phyloP scores from a whole-genome alignment of 2,797 vertebrate species.

The Alectoris magna region DNA sequence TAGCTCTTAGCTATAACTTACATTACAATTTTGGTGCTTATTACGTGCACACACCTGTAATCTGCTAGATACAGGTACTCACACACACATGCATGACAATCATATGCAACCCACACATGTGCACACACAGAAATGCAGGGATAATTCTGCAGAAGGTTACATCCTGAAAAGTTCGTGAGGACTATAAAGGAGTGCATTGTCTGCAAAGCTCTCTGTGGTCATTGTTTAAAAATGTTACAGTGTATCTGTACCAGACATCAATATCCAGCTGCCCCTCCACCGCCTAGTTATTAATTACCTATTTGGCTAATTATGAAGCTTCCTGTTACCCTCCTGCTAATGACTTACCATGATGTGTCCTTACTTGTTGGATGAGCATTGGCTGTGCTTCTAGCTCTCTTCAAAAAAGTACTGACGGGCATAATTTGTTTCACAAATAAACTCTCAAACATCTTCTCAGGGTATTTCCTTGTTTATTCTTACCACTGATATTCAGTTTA shows the following conservation, averaged over 20 bases:
- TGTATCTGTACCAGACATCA: not conserved
- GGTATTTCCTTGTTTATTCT: slow-evolving; percentile 38
- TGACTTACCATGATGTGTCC: not conserved
- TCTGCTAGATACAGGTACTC: not conserved
- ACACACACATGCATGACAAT: not conserved
- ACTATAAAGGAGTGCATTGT: not conserved
- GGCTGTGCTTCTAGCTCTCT: not conserved
- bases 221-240: not conserved
- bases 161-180: not conserved
- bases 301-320: not conserved
- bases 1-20: not conserved
- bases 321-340: not conserved
- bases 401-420: not conserved
- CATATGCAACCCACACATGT: not conserved
- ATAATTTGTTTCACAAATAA: slow-evolving; percentile 6
- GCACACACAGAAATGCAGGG: not conserved
- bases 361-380: not conserved
- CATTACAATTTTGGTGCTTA: not conserved
- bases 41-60: not conserved
- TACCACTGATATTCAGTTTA: slow-evolving; percentile 28
- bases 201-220: not conserved
- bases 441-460: not conserved
- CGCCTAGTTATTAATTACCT: not conserved
- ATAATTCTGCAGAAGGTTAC: not conserved
- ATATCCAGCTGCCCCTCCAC: not conserved